Base-by-base conservation (phyloP, 92 coral and sea anemone genomes). In the Bergia sp. region DNA sequence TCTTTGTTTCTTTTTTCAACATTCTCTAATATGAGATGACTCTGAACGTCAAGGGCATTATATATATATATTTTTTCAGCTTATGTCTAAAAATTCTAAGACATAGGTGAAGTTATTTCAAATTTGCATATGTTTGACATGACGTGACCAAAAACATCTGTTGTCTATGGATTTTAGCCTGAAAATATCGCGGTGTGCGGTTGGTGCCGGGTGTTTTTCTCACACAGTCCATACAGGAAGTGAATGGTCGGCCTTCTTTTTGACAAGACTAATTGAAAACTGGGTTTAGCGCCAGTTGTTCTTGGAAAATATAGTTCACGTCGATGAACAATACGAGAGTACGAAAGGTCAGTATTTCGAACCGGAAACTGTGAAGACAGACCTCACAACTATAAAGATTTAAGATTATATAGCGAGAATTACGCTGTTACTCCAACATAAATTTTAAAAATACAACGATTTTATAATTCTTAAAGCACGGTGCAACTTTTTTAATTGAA, bases 321-420 rank as follows among this genome's bases (percentile, higher is more conserved):
- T 29, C 10, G 23, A 80, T 37, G 72, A 18, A 49, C 82, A 55
- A 57, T 36, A 55, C 67, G 11, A 37, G 43, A 45, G 29, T 53
- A 80, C 47, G 36, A 80, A 20, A 55, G 85, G 82, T 80, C 72
- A 7, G 73, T 80, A 37, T 80, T 53, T 55, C 73, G 73, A 80
- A 57, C 85, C 72, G 72, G 85, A 80, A 23, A 53, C 39, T 37
- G 40, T 12, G 42, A 20, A 5, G 10, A 9, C 21, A 57, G 37
- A 80, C 67, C 38, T 36, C 0, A 53, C 57, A 18, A 57, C 7
- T 50, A 12, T 79, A 5, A 80, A 8, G 76, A 7, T 13, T 2
- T 73, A 0, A 20, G 11, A 78, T 3, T 5, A 78, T 57, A 13
- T 15, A 7, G 57, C 20, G 20, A 55, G 18, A 41, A 1, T 80